Percentiles rank a stretch among this genome's conserved stretches.
Conservation (phyloP, 2,113 vertebrate species). For the Oncorhynchus mykiss region DNA sequence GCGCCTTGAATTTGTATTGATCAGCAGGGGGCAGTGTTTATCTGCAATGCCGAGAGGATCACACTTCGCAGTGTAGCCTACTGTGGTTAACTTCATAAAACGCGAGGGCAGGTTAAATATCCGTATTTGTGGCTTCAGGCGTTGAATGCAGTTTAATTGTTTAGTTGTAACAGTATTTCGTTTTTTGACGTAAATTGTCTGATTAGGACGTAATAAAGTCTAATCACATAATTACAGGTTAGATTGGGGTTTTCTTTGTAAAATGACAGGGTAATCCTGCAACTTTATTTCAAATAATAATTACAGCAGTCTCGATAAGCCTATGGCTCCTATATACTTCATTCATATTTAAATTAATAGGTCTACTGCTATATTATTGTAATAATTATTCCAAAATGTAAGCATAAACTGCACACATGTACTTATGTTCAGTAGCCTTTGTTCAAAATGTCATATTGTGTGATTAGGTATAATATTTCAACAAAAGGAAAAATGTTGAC, state of each 20-base stretch:
- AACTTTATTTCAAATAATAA: background rate
- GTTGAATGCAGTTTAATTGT: conserved; percentile 11
- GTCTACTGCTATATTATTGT: no score
- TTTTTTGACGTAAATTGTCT: conserved; percentile 10
- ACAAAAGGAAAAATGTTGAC: no score
- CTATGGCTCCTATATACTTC: no score
- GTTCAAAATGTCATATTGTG: no score
- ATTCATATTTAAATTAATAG: no score
- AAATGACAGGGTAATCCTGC: background rate
- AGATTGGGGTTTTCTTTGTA: conserved; percentile 13
- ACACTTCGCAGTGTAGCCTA: background rate
- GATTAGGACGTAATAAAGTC: conserved; percentile 7
- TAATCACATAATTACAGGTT: conserved; percentile 2
- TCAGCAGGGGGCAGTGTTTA: conserved; percentile 80
- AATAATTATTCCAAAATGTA: no score
- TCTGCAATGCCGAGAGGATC: background rate
- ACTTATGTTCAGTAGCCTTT: no score
- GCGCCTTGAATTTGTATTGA: background rate
- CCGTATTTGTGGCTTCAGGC: conserved; percentile 8
- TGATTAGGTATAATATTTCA: no score
- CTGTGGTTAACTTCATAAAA: background rate
- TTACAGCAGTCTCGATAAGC: no score
- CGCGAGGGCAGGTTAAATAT: conserved; percentile 18
- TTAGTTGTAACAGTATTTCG: conserved; percentile 23
- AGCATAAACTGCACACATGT: no score